Evolutionary conservation across 1,140 invertebrate genomes (phyloP).

Genomic region (Antheraea pernyi): DNA sequence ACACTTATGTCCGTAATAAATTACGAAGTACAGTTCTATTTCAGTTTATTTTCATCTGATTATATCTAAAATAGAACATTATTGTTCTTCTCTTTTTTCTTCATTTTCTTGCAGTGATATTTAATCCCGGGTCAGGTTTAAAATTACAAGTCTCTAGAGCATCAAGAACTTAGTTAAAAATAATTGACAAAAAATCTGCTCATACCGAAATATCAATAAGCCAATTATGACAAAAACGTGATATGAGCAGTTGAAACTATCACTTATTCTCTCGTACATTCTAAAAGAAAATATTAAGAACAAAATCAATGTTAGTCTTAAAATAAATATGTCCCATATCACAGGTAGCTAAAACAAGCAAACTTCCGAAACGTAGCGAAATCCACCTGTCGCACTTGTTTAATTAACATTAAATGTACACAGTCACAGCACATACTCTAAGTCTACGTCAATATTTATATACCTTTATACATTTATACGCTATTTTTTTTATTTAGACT

Average conservation of each 20-base stretch:
- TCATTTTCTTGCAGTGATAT: no score
- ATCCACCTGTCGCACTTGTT: slow-evolving; percentile 1
- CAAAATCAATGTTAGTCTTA: slow-evolving; percentile 15
- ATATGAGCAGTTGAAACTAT: neutral
- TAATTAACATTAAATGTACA: slow-evolving; percentile 11
- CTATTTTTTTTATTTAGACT: neutral
- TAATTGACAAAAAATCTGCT: no score
- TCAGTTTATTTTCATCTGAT: no score
- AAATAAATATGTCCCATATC: slow-evolving; percentile 9
- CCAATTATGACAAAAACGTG: neutral
- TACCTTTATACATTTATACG: neutral
- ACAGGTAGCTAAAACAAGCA: slow-evolving; percentile 15
- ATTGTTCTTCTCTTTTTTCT: no score
- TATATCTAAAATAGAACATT: no score
- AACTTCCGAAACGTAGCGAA: slow-evolving; percentile 9
- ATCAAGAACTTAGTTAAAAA: no score
- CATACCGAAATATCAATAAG: no score
- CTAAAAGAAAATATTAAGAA: slow-evolving; percentile 17
- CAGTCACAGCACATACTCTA: neutral
- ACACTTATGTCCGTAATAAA: no score
- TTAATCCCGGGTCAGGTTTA: no score
- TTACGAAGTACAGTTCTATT: no score
- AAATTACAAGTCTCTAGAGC: no score
- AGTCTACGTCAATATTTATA: neutral
- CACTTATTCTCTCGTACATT: slow-evolving; percentile 1